Conservation (phyloP, 2,113 vertebrate species). For the Mirza zaza region DNA sequence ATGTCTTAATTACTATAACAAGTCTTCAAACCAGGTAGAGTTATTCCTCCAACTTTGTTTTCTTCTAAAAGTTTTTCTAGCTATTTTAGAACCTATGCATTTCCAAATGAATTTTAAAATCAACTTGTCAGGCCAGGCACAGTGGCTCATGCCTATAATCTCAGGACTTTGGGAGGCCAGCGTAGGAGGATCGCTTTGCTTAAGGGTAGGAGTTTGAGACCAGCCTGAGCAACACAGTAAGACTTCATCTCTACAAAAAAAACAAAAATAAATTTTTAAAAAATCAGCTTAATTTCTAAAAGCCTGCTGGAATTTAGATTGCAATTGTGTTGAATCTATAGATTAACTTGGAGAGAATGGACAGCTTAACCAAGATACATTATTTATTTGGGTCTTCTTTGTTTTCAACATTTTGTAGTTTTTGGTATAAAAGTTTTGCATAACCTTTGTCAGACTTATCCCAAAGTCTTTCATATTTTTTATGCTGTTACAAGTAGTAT, state of each 20-base stretch:
- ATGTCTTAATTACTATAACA: neutral
- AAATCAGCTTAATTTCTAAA: neutral
- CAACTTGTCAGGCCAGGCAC: neutral
- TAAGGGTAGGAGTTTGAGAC: too few species aligned
- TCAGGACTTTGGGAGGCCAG: too few species aligned
- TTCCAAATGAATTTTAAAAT: neutral
- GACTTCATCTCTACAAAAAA: too few species aligned
- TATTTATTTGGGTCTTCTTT: neutral
- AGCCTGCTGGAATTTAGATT: neutral
- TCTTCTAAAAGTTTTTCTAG: neutral
- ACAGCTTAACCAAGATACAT: neutral
- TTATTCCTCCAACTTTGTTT: neutral
- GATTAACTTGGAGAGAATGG: neutral
- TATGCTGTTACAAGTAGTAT: neutral
- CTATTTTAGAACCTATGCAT: neutral
- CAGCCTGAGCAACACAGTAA: too few species aligned
- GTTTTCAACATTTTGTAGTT: constrained; percentile 16
- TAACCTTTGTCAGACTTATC: neutral
- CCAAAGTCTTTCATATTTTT: neutral
- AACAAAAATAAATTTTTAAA: too few species aligned
- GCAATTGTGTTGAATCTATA: neutral
- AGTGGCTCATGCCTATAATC: too few species aligned
- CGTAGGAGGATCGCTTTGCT: too few species aligned
- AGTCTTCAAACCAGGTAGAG: neutral
- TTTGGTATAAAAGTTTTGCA: neutral